Evolutionary conservation across 2,888 invertebrate genomes (phyloP).

Genomic region (Phlogophora meticulosa): DNA sequence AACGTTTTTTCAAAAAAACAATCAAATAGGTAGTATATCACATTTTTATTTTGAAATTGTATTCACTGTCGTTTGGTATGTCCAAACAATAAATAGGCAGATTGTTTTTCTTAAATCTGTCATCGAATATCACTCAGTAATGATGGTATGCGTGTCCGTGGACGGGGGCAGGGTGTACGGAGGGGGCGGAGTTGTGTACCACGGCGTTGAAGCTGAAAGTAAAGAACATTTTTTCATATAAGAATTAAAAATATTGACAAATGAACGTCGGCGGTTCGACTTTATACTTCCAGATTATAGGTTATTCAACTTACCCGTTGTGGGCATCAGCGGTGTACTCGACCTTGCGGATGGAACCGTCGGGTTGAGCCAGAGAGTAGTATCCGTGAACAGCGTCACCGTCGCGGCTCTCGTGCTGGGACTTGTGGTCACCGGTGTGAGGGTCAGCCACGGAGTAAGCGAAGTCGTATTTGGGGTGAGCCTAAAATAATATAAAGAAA

Average conservation of each 20-base stretch:
- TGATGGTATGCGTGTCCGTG: slow-evolving; percentile 74
- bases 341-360: slow-evolving; percentile 89
- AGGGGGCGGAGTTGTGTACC: slow-evolving; percentile 84
- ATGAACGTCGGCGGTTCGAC: not conserved
- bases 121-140: slow-evolving; percentile 61
- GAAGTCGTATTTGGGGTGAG: slow-evolving; percentile 87
- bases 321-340: slow-evolving; percentile 84
- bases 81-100: slow-evolving; percentile 47
- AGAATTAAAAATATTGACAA: not conserved
- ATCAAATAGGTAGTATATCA: not conserved
- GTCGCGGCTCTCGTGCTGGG: slow-evolving; percentile 89
- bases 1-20: too few species aligned
- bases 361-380: slow-evolving; percentile 90
- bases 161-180: slow-evolving; percentile 78
- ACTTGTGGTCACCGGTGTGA: slow-evolving; percentile 91
- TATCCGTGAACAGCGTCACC: slow-evolving; percentile 91
- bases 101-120: slow-evolving; percentile 19
- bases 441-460: slow-evolving; percentile 90
- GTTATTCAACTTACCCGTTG: slow-evolving; percentile 62
- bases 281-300: too few species aligned
- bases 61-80: slow-evolving; percentile 17
- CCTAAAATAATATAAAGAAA: slow-evolving; percentile 62
- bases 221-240: not conserved
- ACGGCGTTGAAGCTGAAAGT: slow-evolving; percentile 85
- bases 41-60: slow-evolving; percentile 28